Base-by-base conservation (phyloP, 2,797 vertebrate genomes). In the Labeo calbasu region DNA sequence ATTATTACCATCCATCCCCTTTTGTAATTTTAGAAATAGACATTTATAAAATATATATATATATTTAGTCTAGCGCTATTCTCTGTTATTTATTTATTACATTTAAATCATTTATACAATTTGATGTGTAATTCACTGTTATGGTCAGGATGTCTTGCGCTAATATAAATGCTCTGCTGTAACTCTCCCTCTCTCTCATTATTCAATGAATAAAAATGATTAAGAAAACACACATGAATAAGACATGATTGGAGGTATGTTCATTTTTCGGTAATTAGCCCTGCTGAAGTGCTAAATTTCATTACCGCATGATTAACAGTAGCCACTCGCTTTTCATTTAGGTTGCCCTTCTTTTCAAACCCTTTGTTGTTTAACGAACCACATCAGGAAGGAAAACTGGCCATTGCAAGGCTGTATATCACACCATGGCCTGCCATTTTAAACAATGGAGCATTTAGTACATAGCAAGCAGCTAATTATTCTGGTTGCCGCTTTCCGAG, bases 381-480 rank as follows among this genome's bases (percentile, higher is more conserved):
- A n/a, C 81, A 48, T 50, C 65, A 66, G n/a, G 19, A 73, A 36
- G 5, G 43, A 65, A 66, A 25, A 80, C 32, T 69, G 63, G 14
- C 46, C 55, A 36, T 71, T 55, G 23, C 50, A 48, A 78, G 88
- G 87, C 77, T 85, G 90, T 92, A 90, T 73, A 92, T 92, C 90
- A 91, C 10, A 23, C 63, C 87, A 81, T 48, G 68, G 73, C 83
- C 86, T 84, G 90, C 89, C 91, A 92, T 93, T 92, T 92, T 89
- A 87, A 88, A 88, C 81, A 90, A 89, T 85, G 88, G 66, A 85
- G 88, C 85, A 86, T 87, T 92, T 90, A 87, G 85, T 89, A 88
- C 88, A 72, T 88, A 88, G 88, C 81, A 66, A 28, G 46, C 71
- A 50, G 87, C 89, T 93, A 94, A 94, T 94, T 93, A 93, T 89